Conservation (phyloP, 2,888 invertebrate species). For the Tanypteryx hageni region DNA sequence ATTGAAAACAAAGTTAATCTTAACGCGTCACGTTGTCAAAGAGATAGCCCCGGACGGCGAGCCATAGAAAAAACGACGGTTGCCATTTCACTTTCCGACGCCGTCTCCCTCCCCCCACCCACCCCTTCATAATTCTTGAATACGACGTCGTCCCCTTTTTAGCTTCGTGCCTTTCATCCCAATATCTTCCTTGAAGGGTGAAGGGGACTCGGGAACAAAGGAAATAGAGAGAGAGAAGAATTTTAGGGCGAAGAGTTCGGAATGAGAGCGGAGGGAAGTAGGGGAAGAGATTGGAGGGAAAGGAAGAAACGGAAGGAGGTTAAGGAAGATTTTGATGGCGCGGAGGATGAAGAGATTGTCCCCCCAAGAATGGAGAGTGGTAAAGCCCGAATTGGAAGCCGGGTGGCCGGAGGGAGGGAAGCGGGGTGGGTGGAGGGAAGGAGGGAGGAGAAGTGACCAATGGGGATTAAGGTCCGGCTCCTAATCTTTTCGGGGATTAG, state of each 20-base stretch:
- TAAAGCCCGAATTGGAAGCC: background rate
- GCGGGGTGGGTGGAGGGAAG: background rate
- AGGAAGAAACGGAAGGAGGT: background rate
- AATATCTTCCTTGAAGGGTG: no score
- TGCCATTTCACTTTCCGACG: no score
- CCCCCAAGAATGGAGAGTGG: background rate
- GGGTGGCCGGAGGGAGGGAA: background rate
- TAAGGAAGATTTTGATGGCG: slow-evolving; percentile 25
- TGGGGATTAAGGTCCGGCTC: slow-evolving; percentile 46
- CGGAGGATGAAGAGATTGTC: slow-evolving; percentile 14
- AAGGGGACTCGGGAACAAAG: no score
- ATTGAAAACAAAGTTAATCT: no score
- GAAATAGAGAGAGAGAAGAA: background rate
- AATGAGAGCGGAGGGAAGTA: background rate
- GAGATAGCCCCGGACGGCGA: no score
- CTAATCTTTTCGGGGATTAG: slow-evolving; percentile 44
- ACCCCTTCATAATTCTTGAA: no score
- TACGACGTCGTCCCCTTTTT: no score
- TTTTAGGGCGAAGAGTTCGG: background rate
- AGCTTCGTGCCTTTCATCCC: no score
- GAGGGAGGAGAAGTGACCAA: slow-evolving; percentile 23
- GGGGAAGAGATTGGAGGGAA: background rate
- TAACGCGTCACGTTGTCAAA: no score
- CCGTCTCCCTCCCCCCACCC: no score
- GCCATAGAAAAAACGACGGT: no score